Evolutionary conservation across 2,797 vertebrate species (phyloP), one percentile per base, ranked within the genome.

Genomic region (Gallinago nigripennis): DNA sequence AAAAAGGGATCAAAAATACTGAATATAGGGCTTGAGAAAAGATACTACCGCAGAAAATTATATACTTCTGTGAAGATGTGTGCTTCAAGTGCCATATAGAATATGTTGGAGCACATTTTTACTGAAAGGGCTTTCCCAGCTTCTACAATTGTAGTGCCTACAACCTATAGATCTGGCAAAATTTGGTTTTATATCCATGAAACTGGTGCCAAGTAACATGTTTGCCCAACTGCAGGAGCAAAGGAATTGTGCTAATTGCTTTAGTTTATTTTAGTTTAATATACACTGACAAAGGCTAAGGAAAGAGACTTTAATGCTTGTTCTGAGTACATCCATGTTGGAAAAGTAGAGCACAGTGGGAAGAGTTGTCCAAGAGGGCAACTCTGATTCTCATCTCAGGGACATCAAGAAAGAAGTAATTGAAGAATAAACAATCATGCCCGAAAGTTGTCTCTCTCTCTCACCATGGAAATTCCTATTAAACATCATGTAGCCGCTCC

Each of bases 341-440:
- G 21, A 68, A 57, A 91, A 50, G 27, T 65, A 15, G 24, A 87
- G 65, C 25, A 37, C 6, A 66, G 18, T 77, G 35, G 33, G 31
- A 80, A 50, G 48, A 56, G 31, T 61, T 94, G 57, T 69, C 48
- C 45, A 63, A 89, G 73, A 83, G 37, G 33, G n/a, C 4, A 14
- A 35, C 14, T 82, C 46, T n/a, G 27, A 81, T 78, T 83, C 41
- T 83, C 37, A 35, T 64, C 82, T 83, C 61, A 50, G 72, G 21
- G 53, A 83, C 37, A 28, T 65, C 18, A 43, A 81, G 41, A 37
- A 78, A 83, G 82, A 91, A 86, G 30, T 86, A 95, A 81, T 2
- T 75, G 87, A 91, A 94, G 83, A 91, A 83, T 64, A 83, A 94
- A 78, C 30, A 90, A 31, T 68, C 85, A n/a, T 37, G 46, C 61